Base-by-base conservation (phyloP, 1,140 invertebrate species). In the Drosophila ohnishii region DNA sequence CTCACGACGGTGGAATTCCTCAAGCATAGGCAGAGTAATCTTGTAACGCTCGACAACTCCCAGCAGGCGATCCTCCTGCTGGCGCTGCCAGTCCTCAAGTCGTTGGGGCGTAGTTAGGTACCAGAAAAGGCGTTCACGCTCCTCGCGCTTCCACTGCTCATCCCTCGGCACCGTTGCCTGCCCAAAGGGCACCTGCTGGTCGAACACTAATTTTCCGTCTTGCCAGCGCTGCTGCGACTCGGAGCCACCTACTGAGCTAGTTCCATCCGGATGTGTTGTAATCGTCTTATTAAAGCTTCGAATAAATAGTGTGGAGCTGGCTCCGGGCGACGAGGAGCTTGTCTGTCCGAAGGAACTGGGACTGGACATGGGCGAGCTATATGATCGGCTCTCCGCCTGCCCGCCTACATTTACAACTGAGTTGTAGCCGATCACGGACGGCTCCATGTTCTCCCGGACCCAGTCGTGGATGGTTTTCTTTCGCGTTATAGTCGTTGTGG, bases 121-220 rank as follows among this genome's bases (percentile, higher is more conserved):
- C 90, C 90, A 91, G 40, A 90, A 91, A 48, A 91, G 81, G 16
- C 82, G 83, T 42, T 91, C 90, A 13, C 90, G 88, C 44, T 91
- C 90, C 53, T 90, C 87, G 9, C 88, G 81, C 56, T 90, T 90
- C 90, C 90, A 91, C 9, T 78, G 80, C 19, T 91, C 90, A 16
- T 90, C 90, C 6, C 75, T 58, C 4, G 90, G 57, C 6, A 77
- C 60, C 0, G 76, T 34, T 0, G 63, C 42, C 19, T 88, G 78
- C 0, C 85, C 90, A 19, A 91, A 90, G 1, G 90, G 90, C 7
- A 65, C 65, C 7, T 64, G 62, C 34, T 75, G 75, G 19, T 91
- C 76, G 19, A 80, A 87, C 5, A 91, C 85, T 39, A 91, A 37
- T 55, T 90, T 69, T 0, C 90, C 90, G 40, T 91, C 72, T 30